Evolutionary conservation across 2,888 invertebrate genomes (phyloP), one percentile per base, ranked within the genome.

Genomic region (Spisula solida): DNA sequence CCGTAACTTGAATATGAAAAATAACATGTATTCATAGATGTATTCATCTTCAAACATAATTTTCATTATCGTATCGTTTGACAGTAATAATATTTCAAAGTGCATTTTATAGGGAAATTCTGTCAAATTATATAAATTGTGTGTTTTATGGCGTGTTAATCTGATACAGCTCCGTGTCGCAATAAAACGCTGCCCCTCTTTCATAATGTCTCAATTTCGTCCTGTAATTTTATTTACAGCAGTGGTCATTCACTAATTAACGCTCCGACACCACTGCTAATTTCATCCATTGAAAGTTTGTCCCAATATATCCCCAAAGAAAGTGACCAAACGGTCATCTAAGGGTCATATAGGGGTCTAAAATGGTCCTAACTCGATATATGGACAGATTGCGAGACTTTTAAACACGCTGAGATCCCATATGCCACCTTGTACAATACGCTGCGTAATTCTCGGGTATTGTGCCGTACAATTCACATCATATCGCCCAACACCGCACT

Each of bases 371-470:
- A 66, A 80, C 80, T 81, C 83, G 85, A 80, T 86, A 81, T 88
- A 86, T 75, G 86, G 75, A 79, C 90, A 90, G 90, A 85, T 90
- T 90, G 90, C 56, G 86, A 47, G 88, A 81, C 84, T 79, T 86
- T 88, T 83, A 88, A 81, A 66, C 75, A 66, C 88, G 82, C 75
- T 78, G 82, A 60, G 85, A 70, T 70, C 60, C 92, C 92, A 92
- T 92, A 92, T 92, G 92, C 88, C 92, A 92, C 92, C 86, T 90
- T 92, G 92, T 89, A 85, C 90, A 92, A 92, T 90, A 92, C 92
- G 87, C 88, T 51, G 87, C 81, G 84, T 88, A 90, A 88, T 88
- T 87, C 81, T 55, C 79, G 66, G 78, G 86, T 87, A 87, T 88
- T 91, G 88, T 88, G 85, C 87, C 85, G 84, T 60, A 56, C 88